Percentiles rank a stretch among this genome's conserved stretches.
These are phyloP conservation scores for Heliangelus exortis DNA, from an alignment of 2,797 vertebrate genomes.

Conservation along the genomic window DNA sequence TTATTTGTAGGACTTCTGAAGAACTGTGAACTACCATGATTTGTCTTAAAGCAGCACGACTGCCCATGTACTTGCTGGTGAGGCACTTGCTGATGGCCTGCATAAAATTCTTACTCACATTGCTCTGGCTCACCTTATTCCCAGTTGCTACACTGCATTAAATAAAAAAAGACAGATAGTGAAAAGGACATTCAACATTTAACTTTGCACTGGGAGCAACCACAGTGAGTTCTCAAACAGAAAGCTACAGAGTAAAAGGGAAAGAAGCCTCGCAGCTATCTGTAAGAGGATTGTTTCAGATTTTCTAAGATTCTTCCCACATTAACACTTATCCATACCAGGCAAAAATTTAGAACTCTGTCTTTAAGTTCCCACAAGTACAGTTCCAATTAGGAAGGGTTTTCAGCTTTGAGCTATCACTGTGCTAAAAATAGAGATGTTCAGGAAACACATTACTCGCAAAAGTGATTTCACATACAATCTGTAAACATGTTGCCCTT, in stretches of 20 bases:
- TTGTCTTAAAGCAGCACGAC: constrained; percentile 47
- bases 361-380: constrained; percentile 61
- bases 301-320: background rate
- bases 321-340: background rate
- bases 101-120: background rate
- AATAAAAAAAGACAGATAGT: background rate
- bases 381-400: constrained; percentile 49
- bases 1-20: constrained; percentile 69
- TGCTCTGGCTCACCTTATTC: background rate
- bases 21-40: constrained; percentile 46
- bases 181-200: background rate
- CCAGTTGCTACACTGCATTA: background rate
- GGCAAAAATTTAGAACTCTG: constrained; percentile 10
- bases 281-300: background rate
- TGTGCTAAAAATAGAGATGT: constrained; percentile 23
- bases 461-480: constrained; percentile 17
- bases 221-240: background rate
- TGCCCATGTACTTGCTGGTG: background rate
- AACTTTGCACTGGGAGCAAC: background rate
- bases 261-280: background rate
- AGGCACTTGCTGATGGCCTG: background rate
- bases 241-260: background rate
- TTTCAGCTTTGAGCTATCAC: constrained; percentile 51
- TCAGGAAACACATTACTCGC: constrained; percentile 42
- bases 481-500: constrained; percentile 30